Evolutionary conservation across 2,113 vertebrate species (phyloP).

Genomic region (Cisticola juncidis): DNA sequence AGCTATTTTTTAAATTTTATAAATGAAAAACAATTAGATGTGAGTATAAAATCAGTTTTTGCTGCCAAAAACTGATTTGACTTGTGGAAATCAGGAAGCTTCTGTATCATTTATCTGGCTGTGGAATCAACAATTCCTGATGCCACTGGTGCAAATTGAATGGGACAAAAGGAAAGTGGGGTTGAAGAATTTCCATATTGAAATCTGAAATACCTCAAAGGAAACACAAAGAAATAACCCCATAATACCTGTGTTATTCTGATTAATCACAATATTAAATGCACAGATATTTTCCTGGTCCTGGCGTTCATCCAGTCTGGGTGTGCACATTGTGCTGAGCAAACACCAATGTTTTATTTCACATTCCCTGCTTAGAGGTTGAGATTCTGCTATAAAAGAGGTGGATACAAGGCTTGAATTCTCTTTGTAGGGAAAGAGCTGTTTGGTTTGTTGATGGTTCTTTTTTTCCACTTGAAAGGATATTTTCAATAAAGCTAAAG

Average conservation of each 20-base stretch:
- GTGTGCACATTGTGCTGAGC: not conserved
- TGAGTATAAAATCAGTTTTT: not conserved
- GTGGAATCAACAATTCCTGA: not conserved
- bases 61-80: not conserved
- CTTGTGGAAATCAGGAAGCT: not conserved
- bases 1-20: not conserved
- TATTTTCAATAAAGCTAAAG: not conserved
- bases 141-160: not conserved
- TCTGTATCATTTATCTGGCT: not conserved
- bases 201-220: not conserved
- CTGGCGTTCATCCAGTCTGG: rapidly evolving
- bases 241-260: not conserved
- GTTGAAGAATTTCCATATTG: not conserved
- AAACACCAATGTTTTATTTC: not conserved
- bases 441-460: not conserved
- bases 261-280: not conserved
- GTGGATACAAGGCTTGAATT: not conserved
- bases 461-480: not conserved
- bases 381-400: not conserved
- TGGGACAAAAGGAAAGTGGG: not conserved
- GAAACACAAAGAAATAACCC: not conserved
- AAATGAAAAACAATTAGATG: not conserved
- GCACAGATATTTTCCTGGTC: not conserved
- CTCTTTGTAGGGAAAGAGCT: not conserved
- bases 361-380: not conserved